Evolutionary conservation across 1,140 invertebrate genomes (phyloP).

Genomic region (Drosophila ohnishii): DNA sequence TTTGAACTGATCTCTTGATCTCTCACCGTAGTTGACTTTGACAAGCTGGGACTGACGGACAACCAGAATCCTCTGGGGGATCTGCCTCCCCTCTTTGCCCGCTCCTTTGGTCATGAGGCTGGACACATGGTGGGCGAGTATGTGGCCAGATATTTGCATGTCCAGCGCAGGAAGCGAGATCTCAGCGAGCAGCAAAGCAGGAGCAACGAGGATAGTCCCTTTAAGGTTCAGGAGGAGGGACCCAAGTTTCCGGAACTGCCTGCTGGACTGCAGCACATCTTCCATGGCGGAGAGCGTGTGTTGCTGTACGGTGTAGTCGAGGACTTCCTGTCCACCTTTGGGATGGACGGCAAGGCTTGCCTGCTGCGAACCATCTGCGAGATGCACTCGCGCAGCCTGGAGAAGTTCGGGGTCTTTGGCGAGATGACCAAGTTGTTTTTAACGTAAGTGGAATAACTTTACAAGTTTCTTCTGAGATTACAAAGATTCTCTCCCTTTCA

Average conservation of each 20-base stretch:
- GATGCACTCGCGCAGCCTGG: slow-evolving; percentile 90
- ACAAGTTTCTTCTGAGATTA: not conserved
- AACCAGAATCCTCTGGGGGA: slow-evolving; percentile 93
- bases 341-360: slow-evolving; percentile 91
- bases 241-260: slow-evolving; percentile 77
- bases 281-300: slow-evolving; percentile 90
- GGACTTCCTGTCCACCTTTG: slow-evolving; percentile 90
- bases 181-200: slow-evolving; percentile 71
- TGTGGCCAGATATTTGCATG: slow-evolving; percentile 88
- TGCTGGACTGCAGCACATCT: slow-evolving; percentile 83
- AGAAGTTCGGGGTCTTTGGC: slow-evolving; percentile 90
- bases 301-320: slow-evolving; percentile 89
- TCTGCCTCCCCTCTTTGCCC: slow-evolving; percentile 88
- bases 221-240: slow-evolving; percentile 57
- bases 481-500: slow-evolving; percentile 78
- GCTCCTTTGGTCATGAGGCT: slow-evolving; percentile 88
- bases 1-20: slow-evolving; percentile 11
- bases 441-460: slow-evolving; percentile 85
- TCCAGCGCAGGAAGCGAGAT: slow-evolving; percentile 85
- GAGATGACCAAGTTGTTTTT: slow-evolving; percentile 92
- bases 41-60: slow-evolving; percentile 91
- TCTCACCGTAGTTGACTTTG: slow-evolving; percentile 88
- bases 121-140: slow-evolving; percentile 87
- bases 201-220: slow-evolving; percentile 19
- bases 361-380: slow-evolving; percentile 92